phyloP scores from a whole-genome alignment of 1,140 invertebrate genomes.

The Drosophila simulans region DNA sequence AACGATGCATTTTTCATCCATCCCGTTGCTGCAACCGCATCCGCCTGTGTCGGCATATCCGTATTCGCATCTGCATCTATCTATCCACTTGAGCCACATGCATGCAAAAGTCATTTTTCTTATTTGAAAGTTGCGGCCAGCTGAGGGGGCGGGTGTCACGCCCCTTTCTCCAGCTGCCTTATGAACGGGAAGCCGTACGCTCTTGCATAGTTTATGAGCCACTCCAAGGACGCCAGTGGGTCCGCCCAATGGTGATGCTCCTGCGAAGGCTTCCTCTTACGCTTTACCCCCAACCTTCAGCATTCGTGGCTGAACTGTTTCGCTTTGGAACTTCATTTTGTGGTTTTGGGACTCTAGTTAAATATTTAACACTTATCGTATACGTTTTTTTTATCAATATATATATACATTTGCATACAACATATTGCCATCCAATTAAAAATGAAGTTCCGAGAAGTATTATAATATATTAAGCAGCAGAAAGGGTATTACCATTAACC shows the following conservation, averaged over 20 bases:
- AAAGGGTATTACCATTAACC: not conserved
- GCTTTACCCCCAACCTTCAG: too few relatives aligned
- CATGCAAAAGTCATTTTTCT: conserved; percentile 57
- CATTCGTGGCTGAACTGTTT: too few relatives aligned
- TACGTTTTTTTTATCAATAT: too few relatives aligned
- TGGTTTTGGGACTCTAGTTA: not conserved
- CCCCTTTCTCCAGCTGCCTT: not conserved
- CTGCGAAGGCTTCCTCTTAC: not conserved
- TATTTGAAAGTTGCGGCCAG: conserved; percentile 55
- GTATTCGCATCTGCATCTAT: conserved; percentile 11
- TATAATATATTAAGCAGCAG: too few relatives aligned
- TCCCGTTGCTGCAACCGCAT: not conserved
- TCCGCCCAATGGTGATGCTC: conserved; percentile 20
- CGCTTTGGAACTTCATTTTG: too few relatives aligned
- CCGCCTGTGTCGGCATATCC: not conserved
- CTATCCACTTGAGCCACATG: conserved; percentile 28
- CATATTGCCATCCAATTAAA: too few relatives aligned
- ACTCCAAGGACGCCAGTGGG: conserved; percentile 16
- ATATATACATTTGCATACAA: too few relatives aligned
- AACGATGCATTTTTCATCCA: conserved; percentile 49
- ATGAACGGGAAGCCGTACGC: conserved; percentile 13
- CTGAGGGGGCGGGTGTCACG: conserved; percentile 12
- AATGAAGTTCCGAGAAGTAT: too few relatives aligned
- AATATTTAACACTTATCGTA: not conserved
- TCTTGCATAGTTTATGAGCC: conserved; percentile 30